Evolutionary conservation across 2,113 vertebrate genomes (phyloP).

Genomic region (Girardinichthys multiradiatus): DNA sequence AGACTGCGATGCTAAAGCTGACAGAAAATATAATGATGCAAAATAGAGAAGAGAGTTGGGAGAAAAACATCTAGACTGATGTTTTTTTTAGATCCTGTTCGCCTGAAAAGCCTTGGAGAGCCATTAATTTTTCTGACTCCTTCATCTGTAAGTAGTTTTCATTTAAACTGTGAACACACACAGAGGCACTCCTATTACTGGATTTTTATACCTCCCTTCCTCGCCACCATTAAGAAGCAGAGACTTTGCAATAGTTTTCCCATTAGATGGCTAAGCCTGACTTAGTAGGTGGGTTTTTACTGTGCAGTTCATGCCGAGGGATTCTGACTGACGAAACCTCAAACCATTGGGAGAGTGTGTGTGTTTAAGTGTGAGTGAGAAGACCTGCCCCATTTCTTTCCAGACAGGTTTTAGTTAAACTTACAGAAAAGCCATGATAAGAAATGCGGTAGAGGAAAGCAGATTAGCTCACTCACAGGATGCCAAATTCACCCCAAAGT

Average conservation of each 20-base stretch:
- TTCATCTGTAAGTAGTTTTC: neutral
- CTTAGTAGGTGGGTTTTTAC: slow-evolving; percentile 53
- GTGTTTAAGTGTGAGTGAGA: slow-evolving; percentile 5
- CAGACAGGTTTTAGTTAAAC: neutral
- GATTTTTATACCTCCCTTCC: slow-evolving; percentile 38
- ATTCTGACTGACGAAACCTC: slow-evolving; percentile 27
- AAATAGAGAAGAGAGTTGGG: too few relatives aligned
- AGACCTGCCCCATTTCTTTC: neutral
- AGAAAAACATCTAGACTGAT: too few relatives aligned
- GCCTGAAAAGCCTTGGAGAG: slow-evolving; percentile 6
- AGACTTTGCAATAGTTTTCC: slow-evolving; percentile 45
- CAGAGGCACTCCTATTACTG: slow-evolving; percentile 47
- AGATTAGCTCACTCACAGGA: slow-evolving; percentile 26
- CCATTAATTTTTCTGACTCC: neutral
- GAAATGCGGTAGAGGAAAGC: neutral
- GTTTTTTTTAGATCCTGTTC: neutral
- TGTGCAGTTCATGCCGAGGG: slow-evolving; percentile 36
- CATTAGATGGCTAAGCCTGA: slow-evolving; percentile 58
- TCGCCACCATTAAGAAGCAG: slow-evolving; percentile 41
- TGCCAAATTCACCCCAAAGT: slow-evolving; percentile 60
- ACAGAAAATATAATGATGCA: too few relatives aligned
- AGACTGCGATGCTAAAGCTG: too few relatives aligned
- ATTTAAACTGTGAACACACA: slow-evolving; percentile 15
- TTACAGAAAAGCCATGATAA: slow-evolving; percentile 28
- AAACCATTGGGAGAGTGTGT: slow-evolving; percentile 29